Base-by-base conservation (phyloP, 35 echinoderm and acorn worm species). In the Anneissia japonica region DNA sequence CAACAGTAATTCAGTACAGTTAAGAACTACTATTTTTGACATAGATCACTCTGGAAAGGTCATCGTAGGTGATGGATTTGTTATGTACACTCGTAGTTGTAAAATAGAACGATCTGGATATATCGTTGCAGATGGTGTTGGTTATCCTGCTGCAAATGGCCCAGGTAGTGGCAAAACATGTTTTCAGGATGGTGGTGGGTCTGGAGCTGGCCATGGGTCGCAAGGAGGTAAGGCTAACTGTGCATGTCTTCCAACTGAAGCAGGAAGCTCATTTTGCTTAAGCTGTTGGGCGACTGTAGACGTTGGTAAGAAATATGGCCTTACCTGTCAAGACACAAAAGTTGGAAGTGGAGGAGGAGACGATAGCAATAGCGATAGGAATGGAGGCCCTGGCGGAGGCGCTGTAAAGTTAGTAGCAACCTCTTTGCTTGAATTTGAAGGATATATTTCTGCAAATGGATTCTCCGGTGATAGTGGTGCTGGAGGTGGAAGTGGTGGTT, bases 331-430 rank as follows among this genome's bases (percentile, higher is more conserved):
- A 72, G 90, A 90, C 30, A 73, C 34, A 30, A 2, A 72, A 74
- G 86, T 82, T 64, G 93, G 93, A 11, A 96, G 93, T 92, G 93
- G 93, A 19, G 93, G 93, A 19, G 93, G 93, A 34, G 90, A 77
- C 17, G 28, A 11, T 43, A 46, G 46, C 83, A 21, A 0, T 3
- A 38, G 84, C 64, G 23, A 11, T 12, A 10, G 31, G 17, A 23
- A 3, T 17, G 86, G 85, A 72, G 93, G 93, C 74, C 28, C 2
- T 10, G 93, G 93, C 1, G 93, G 93, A 72, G 89, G 90, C 26
- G 86, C 79, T 31, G 77, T 89, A 0, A 85, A 91, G 74, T 46
- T 90, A 4, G 46, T 96, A 46, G 46, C 89, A 11, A 46, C 56
- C 41, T 19, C 45, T 29, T 43, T 91, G 0, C 29, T 87, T 30